Base-by-base conservation (phyloP, 2,888 invertebrate genomes). In the Ochropleura leucogaster region DNA sequence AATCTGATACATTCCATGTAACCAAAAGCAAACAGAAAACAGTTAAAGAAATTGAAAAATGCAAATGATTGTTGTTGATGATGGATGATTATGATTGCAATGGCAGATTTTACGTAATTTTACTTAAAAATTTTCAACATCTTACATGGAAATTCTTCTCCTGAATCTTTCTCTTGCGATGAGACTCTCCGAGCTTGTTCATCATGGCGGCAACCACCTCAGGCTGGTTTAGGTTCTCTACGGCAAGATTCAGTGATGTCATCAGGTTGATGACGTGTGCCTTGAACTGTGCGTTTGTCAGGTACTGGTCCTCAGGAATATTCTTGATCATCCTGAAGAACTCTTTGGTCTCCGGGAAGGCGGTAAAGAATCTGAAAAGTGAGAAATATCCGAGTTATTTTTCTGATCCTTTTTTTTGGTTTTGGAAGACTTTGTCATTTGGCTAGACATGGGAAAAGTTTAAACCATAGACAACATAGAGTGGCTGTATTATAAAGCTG, bases 211-310 rank as follows among this genome's bases (percentile, higher is more conserved):
- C 93, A 0, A 96, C 96, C 3, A 96, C 84, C 72, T 95, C 96
- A 0, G 96, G 96, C 79, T 96, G 93, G 85, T 95, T 89, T 16
- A 96, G 90, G 86, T 94, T 94, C 69, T 76, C 89, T 57, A 96
- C 92, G 0, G 96, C 95, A 47, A 92, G 84, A 87, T 95, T 95
- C 10, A 96, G 82, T 16, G 96, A 86, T 3, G 93, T 92, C 95
- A 96, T 96, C 68, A 96, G 88, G 83, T 95, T 96, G 74, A 96
- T 94, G 44, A 96, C 95, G 88, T 96, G 96, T 0, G 96, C 96
- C 70, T 95, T 96, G 88, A 96, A 96, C 87, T 96, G 96, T 3
- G 94, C 90, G 85, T 94, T 96, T n/a, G 86, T 72, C 0, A 89
- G 73, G 85, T 93, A 95, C 57, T 96, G 92, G 16, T 94, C 94